Evolutionary conservation across 2,797 vertebrate species (phyloP).

Genomic region (Sebastes itinus): DNA sequence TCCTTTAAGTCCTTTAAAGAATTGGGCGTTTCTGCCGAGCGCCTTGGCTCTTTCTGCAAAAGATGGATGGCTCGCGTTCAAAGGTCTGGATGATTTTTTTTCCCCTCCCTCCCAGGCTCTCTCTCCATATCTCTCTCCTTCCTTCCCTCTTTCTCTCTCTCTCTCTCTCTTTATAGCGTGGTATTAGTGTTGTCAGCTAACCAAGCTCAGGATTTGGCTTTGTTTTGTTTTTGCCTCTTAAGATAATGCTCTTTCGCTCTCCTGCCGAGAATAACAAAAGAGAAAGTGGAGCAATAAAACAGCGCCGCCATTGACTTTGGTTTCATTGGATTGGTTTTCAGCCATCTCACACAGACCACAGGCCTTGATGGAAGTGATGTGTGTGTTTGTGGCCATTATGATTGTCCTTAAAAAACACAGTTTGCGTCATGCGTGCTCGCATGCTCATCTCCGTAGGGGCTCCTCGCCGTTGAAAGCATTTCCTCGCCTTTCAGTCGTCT

Average conservation of each 20-base stretch:
- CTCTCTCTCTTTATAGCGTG: constrained; percentile 55
- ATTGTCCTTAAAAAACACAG: constrained; percentile 29
- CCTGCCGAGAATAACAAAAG: constrained; percentile 64
- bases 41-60: constrained; percentile 83
- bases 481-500: not conserved
- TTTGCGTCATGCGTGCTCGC: not conserved
- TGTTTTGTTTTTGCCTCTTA: constrained; percentile 70
- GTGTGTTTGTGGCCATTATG: constrained; percentile 15
- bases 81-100: constrained; percentile 78
- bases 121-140: constrained; percentile 9
- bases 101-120: constrained; percentile 10
- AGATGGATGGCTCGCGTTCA: constrained; percentile 84
- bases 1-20: constrained; percentile 85
- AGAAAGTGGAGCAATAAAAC: constrained; percentile 66
- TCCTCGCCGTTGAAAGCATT: constrained; percentile 8
- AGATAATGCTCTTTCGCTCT: constrained; percentile 68
- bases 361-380: constrained; percentile 41
- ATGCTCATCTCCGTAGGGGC: constrained; percentile 8
- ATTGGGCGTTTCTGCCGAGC: constrained; percentile 83
- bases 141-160: not conserved
- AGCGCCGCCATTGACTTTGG: constrained; percentile 52
- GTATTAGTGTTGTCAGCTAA: constrained; percentile 72
- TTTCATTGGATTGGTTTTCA: constrained; percentile 68
- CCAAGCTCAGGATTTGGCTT: constrained; percentile 69
- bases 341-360: constrained; percentile 66